Conservation (phyloP, 92 coral and sea anemone species). For the Blastomussa wellsi region DNA sequence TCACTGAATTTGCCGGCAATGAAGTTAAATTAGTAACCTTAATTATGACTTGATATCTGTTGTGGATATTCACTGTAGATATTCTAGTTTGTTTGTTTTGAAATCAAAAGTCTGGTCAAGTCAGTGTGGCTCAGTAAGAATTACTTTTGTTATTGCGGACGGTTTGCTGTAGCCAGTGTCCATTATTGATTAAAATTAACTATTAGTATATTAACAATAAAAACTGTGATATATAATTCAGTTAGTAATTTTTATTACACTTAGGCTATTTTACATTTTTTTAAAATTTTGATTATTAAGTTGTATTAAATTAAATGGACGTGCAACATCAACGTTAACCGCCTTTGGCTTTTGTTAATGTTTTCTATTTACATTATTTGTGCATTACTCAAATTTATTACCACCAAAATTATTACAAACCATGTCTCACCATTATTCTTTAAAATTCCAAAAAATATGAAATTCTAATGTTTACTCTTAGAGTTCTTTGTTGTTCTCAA, state of each 20-base stretch:
- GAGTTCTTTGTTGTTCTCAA: conserved; percentile 8
- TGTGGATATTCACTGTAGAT: no score
- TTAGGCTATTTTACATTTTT: background rate
- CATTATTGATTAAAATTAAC: background rate
- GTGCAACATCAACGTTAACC: background rate
- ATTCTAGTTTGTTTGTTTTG: background rate
- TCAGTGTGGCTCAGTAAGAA: background rate
- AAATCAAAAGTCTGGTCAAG: background rate
- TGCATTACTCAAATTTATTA: background rate
- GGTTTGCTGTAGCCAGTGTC: no score
- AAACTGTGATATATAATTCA: background rate
- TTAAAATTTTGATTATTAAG: background rate
- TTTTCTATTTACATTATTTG: background rate
- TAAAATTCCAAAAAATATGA: background rate
- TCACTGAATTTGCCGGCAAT: no score
- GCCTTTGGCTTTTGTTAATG: background rate
- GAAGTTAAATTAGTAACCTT: no score
- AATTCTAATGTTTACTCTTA: conserved; percentile 1
- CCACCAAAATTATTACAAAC: background rate
- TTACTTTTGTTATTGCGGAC: background rate
- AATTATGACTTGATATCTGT: no score
- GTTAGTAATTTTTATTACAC: background rate
- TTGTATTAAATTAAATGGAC: background rate
- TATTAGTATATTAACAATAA: background rate
- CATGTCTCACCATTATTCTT: background rate